Conservation (phyloP, 2,797 vertebrate species). For the Ptychobarbus kaznakovi region DNA sequence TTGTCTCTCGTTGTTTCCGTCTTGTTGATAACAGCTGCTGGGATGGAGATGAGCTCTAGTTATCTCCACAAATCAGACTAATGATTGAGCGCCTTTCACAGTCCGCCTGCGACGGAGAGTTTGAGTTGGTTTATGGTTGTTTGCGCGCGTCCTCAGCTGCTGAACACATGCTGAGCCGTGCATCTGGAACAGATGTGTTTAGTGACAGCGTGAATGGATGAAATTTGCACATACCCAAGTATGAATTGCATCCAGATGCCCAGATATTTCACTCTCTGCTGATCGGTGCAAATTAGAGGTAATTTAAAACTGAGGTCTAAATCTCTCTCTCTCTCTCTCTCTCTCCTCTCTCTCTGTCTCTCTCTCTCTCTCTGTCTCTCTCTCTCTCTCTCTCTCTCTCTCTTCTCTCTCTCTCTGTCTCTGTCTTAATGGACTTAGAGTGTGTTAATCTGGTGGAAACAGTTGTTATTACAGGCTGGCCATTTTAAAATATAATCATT, state of each 20-base stretch:
- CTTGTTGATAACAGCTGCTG: slow-evolving; percentile 26
- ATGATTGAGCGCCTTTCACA: slow-evolving; percentile 40
- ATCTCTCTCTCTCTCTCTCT: background rate
- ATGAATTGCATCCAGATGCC: slow-evolving; percentile 40
- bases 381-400: no score
- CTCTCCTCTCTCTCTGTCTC: no score
- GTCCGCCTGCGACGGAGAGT: slow-evolving; percentile 34
- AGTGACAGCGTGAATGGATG: slow-evolving; percentile 25
- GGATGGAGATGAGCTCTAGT: slow-evolving; percentile 17
- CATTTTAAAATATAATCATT: background rate
- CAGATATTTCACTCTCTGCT: slow-evolving; percentile 26
- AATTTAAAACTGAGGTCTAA: slow-evolving; percentile 24
- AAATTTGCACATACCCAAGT: slow-evolving; percentile 23
- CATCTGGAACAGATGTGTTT: slow-evolving; percentile 31
- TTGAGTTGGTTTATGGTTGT: slow-evolving; percentile 34
- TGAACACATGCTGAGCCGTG: background rate
- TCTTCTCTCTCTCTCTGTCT: no score
- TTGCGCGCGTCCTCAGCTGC: slow-evolving; percentile 25
- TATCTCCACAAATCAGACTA: slow-evolving; percentile 42
- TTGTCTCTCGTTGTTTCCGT: slow-evolving; percentile 17
- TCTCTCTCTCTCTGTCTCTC: no score
- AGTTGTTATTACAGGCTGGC: background rate
- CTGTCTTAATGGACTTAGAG: no score
- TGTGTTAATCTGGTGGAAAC: background rate
- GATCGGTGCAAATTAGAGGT: slow-evolving; percentile 18